These are phyloP conservation scores for Lonchura striata DNA, from an alignment of 2,113 vertebrate species.

Conservation along the genomic window DNA sequence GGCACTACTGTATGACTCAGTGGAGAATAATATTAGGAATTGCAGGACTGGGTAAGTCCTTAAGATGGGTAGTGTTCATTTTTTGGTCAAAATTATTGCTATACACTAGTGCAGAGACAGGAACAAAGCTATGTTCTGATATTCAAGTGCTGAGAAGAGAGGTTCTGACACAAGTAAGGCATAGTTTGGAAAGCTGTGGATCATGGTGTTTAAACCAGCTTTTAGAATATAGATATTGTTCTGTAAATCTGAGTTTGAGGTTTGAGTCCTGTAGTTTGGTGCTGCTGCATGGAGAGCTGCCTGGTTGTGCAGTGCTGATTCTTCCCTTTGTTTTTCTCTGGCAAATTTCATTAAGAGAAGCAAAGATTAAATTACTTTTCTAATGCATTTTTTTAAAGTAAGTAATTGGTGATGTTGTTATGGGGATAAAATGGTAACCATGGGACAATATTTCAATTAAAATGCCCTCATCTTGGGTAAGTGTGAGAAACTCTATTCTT, in stretches of 20 bases:
- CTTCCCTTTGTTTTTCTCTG: conserved; percentile 37
- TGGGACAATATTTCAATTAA: conserved; percentile 34
- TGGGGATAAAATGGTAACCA: conserved; percentile 41
- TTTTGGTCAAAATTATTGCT: not conserved
- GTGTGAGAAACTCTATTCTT: conserved; percentile 18
- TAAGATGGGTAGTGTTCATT: not conserved
- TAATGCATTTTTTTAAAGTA: conserved; percentile 55
- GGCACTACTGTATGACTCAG: not conserved
- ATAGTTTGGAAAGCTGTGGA: not conserved
- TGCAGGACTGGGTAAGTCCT: not conserved
- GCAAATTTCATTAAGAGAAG: conserved; percentile 56
- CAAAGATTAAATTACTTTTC: conserved; percentile 59
- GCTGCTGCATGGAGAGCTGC: not conserved
- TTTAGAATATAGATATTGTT: not conserved
- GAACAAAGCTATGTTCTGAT: not conserved
- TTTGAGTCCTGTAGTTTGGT: not conserved
- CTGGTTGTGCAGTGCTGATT: not conserved
- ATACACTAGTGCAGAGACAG: not conserved
- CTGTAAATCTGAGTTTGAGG: not conserved
- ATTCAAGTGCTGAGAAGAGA: not conserved
- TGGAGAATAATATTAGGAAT: not conserved
- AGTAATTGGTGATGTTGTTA: conserved; percentile 51
- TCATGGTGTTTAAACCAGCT: not conserved
- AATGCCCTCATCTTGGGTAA: not conserved
- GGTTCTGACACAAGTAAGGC: not conserved